Conservation (phyloP, 2,888 invertebrate species). For the Cristatella mucedo region DNA sequence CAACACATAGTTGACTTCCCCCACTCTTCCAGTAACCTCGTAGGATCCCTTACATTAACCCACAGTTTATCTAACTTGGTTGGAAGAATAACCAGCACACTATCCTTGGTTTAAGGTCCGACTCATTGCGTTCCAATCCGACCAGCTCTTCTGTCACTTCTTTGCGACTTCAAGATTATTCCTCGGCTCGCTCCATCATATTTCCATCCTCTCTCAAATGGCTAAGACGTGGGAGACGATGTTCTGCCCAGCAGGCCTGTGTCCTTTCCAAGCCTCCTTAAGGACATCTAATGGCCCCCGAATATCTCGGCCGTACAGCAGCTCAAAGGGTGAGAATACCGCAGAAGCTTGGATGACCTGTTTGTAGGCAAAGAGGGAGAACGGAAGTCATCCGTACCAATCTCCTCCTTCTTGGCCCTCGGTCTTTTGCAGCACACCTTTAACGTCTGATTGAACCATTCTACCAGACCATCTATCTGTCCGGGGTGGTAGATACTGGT, state of each 20-base stretch:
- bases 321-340: conserved; percentile 14
- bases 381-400: conserved; percentile 15
- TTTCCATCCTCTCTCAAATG: no score
- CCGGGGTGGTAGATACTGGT: conserved; percentile 14
- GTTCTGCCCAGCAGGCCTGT: no score
- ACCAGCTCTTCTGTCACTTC: conserved; percentile 9
- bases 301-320: conserved; percentile 14
- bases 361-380: conserved; percentile 15
- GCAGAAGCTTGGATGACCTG: conserved; percentile 14
- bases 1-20: conserved; percentile 10
- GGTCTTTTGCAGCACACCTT: conserved; percentile 15
- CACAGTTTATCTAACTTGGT: conserved; percentile 13
- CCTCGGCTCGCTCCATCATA: no score
- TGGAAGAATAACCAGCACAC: conserved; percentile 14
- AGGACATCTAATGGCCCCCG: conserved; percentile 16
- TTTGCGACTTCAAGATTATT: conserved; percentile 1
- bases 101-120: conserved; percentile 12
- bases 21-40: conserved; percentile 9
- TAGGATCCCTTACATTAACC: conserved; percentile 14
- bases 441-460: conserved; percentile 15
- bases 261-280: no score
- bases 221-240: no score
- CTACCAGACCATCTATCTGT: conserved; percentile 13
- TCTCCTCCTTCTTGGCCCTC: conserved; percentile 13
- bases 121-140: conserved; percentile 11